Conservation (phyloP, 1,140 invertebrate species). For the Ptiloglossa arizonensis region DNA sequence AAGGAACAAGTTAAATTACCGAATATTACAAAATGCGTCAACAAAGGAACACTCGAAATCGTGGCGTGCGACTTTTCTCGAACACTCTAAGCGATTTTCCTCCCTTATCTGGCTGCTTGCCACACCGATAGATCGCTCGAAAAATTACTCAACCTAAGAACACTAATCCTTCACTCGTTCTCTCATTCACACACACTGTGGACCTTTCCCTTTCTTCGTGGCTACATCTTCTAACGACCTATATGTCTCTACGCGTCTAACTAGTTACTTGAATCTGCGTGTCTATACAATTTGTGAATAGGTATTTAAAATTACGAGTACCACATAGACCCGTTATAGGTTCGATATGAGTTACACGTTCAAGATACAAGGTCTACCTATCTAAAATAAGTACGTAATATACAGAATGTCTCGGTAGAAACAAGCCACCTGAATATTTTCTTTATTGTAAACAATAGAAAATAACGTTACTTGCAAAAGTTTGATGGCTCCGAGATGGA, state of each 20-base stretch:
- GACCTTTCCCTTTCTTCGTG: conserved; percentile 2
- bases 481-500: no score
- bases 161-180: conserved; percentile 40
- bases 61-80: neutral
- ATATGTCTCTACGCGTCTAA: conserved; percentile 43
- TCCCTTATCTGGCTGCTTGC: neutral
- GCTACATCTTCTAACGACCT: conserved; percentile 32
- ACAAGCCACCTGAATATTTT: no score
- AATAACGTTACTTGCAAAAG: no score
- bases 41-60: neutral
- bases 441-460: no score
- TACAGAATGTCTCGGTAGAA: neutral
- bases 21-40: neutral
- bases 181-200: conserved; percentile 34
- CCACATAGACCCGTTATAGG: conserved; percentile 43
- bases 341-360: conserved; percentile 56
- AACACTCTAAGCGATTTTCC: neutral
- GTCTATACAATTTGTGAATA: conserved; percentile 61
- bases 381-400: conserved; percentile 61
- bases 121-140: neutral
- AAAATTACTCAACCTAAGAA: neutral
- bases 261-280: conserved; percentile 49
- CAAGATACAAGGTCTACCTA: conserved; percentile 32
- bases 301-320: conserved; percentile 55
- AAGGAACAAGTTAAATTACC: neutral